These are phyloP conservation scores for Ranitomeya imitator DNA, from an alignment of 2,113 vertebrate species.

Conservation along the genomic window DNA sequence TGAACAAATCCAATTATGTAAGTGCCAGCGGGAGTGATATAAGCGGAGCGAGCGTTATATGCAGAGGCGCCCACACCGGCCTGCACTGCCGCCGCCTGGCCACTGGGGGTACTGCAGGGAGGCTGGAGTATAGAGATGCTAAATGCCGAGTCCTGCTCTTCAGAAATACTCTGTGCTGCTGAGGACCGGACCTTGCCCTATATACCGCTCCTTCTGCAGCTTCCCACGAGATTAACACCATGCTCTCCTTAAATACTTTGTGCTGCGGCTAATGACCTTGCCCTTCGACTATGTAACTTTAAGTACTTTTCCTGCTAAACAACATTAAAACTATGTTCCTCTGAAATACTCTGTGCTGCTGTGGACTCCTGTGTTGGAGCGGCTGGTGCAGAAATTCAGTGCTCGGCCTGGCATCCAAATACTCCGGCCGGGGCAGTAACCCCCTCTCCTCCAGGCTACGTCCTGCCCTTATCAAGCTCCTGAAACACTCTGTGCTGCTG, in stretches of 20 bases:
- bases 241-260: not conserved
- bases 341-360: not conserved
- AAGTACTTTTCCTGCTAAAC: no score
- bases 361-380: not conserved
- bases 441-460: not conserved
- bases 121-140: no score
- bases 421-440: no score
- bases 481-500: not conserved
- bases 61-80: not conserved
- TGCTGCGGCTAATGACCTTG: not conserved
- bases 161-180: slow-evolving; percentile 22
- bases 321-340: no score
- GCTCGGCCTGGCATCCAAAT: no score
- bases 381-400: no score
- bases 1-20: slow-evolving; percentile 26
- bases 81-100: slow-evolving; percentile 36
- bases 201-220: no score
- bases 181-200: no score
- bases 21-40: not conserved
- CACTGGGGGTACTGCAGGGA: not conserved
- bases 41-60: not conserved
- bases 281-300: no score
- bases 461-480: not conserved
- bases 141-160: no score
- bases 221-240: not conserved